Evolutionary conservation across 2,888 invertebrate genomes (phyloP).

Genomic region (Pseudococcus longispinus): DNA sequence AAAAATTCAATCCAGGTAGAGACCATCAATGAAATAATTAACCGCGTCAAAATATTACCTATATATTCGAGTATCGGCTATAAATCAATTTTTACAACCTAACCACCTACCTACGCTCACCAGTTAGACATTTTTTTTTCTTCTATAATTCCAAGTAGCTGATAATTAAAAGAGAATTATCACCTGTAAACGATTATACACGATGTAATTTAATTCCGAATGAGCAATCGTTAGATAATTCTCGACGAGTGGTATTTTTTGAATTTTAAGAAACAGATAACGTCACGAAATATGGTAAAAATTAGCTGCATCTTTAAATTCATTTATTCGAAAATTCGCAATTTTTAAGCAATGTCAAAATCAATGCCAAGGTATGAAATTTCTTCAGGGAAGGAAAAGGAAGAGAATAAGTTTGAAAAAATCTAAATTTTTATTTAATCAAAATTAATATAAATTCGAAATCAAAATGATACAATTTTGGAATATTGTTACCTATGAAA

Average conservation of each 20-base stretch:
- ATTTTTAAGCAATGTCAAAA: too few species aligned
- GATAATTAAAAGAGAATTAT: background rate
- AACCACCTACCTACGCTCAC: background rate
- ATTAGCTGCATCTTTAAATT: background rate
- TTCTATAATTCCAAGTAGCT: background rate
- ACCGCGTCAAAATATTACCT: constrained; percentile 9
- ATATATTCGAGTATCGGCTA: background rate
- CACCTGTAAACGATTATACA: background rate
- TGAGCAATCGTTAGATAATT: background rate
- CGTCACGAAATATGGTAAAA: background rate
- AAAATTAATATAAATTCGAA: too few species aligned
- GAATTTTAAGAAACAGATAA: background rate
- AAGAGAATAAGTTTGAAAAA: too few species aligned
- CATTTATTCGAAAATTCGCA: too few species aligned
- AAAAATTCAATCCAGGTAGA: constrained; percentile 22
- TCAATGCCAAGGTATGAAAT: too few species aligned
- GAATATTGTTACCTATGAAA: too few species aligned
- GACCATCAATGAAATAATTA: constrained; percentile 3
- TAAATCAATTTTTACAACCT: constrained; percentile 2
- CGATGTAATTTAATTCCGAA: background rate
- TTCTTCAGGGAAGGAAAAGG: too few species aligned
- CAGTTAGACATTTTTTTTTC: background rate
- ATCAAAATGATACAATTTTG: too few species aligned
- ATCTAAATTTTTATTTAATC: too few species aligned
- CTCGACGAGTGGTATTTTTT: background rate